A percentile compares a stretch with the other conserved stretches of the same genome.
Evolutionary conservation across 2,888 invertebrate species (phyloP).

Genomic region (Lithosia quadra): DNA sequence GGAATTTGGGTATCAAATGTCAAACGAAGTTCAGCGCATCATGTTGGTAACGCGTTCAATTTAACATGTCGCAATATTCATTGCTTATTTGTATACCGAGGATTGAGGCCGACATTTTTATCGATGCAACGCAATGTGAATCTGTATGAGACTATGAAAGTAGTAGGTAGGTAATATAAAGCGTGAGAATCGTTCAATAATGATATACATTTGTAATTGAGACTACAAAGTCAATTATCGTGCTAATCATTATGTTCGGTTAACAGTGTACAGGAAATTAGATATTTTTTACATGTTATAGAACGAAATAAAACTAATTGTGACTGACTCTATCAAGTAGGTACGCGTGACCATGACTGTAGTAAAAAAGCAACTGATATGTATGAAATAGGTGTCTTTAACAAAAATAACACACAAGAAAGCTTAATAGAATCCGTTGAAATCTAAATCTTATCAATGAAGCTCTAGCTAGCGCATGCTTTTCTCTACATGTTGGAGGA

Average conservation of each 20-base stretch:
- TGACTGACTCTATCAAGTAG: neutral
- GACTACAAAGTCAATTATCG: constrained; percentile 26
- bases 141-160: constrained; percentile 58
- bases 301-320: neutral
- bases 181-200: constrained; percentile 48
- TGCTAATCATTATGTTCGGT: constrained; percentile 5
- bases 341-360: neutral
- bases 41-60: constrained; percentile 57
- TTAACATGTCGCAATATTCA: constrained; percentile 60
- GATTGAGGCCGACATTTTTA: constrained; percentile 68
- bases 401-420: neutral
- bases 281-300: neutral
- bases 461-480: too few species aligned
- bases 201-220: constrained; percentile 34
- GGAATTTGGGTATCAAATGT: constrained; percentile 64
- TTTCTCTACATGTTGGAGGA: too few species aligned
- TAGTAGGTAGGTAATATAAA: constrained; percentile 50
- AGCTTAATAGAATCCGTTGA: too few species aligned
- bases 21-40: constrained; percentile 48
- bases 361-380: neutral
- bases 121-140: constrained; percentile 62
- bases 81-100: constrained; percentile 44
- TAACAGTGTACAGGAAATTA: neutral
- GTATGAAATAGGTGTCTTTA: neutral
- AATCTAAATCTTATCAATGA: too few species aligned